Conservation (phyloP, 92 coral and sea anemone species). For the Paramuricea clavata region DNA sequence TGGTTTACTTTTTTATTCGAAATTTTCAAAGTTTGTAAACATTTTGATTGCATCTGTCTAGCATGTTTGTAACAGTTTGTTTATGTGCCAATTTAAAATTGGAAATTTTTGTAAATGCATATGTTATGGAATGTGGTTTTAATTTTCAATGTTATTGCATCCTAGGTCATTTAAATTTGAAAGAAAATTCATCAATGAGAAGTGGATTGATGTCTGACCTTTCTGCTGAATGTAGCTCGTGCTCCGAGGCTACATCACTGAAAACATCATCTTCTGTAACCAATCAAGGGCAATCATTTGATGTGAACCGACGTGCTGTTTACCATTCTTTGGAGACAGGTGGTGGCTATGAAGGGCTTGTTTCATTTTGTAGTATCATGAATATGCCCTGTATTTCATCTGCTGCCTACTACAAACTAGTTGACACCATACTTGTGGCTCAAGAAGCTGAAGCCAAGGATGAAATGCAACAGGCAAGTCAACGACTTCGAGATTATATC, state of each 20-base stretch:
- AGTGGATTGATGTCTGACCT: slow-evolving; percentile 61
- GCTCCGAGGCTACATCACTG: slow-evolving; percentile 41
- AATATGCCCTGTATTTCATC: slow-evolving; percentile 37
- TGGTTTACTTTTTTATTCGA: neutral
- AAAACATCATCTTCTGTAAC: slow-evolving; percentile 40
- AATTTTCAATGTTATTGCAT: neutral
- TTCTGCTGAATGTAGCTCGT: slow-evolving; percentile 52
- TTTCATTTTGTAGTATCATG: slow-evolving; percentile 43
- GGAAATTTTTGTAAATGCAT: neutral
- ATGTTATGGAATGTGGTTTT: neutral
- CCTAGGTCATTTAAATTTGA: slow-evolving; percentile 49
- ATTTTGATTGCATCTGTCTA: neutral
- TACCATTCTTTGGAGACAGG: slow-evolving; percentile 39
- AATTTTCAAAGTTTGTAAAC: neutral
- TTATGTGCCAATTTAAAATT: neutral
- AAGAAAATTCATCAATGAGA: slow-evolving; percentile 46
- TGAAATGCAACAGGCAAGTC: slow-evolving; percentile 45
- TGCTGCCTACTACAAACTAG: slow-evolving; percentile 39
- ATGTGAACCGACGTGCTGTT: slow-evolving; percentile 52
- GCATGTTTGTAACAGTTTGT: too few relatives aligned
- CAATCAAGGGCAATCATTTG: slow-evolving; percentile 54
- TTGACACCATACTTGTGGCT: slow-evolving; percentile 11
- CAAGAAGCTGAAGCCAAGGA: slow-evolving; percentile 22
- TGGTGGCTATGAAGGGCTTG: slow-evolving; percentile 44
- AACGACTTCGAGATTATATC: neutral